These are phyloP conservation scores for Zelleria hepariella DNA, from an alignment of 2,888 invertebrate species.

Conservation along the genomic window DNA sequence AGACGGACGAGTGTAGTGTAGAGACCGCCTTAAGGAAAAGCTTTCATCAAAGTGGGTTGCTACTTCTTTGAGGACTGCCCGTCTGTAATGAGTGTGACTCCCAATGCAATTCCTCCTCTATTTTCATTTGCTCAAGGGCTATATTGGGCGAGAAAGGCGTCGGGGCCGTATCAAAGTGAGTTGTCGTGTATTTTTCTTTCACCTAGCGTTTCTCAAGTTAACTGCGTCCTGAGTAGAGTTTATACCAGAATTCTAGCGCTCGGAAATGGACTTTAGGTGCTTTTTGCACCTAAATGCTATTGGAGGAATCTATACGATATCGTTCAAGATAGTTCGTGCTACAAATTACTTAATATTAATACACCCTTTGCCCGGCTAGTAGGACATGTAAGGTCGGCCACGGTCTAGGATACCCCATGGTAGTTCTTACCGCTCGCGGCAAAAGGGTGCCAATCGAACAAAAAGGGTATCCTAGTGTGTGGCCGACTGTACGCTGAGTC, in stretches of 20 bases:
- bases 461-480: too few relatives aligned
- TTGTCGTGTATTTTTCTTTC: constrained; percentile 29
- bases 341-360: too few relatives aligned
- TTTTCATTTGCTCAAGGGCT: constrained; percentile 14
- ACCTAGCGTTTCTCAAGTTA: constrained; percentile 17
- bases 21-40: background rate
- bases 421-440: too few relatives aligned
- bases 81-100: background rate
- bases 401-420: too few relatives aligned
- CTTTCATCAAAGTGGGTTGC: background rate
- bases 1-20: too few relatives aligned
- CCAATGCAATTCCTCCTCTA: background rate
- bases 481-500: too few relatives aligned
- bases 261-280: background rate
- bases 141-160: constrained; percentile 20
- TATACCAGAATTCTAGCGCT: background rate
- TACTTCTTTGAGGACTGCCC: background rate
- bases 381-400: too few relatives aligned
- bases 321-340: too few relatives aligned
- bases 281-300: background rate
- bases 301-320: background rate
- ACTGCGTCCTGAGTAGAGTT: background rate
- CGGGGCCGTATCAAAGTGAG: constrained; percentile 30
- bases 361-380: too few relatives aligned
- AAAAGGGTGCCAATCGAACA: too few relatives aligned